Evolutionary conservation across 2,113 vertebrate species (phyloP).

Genomic region (Heterotis niloticus): DNA sequence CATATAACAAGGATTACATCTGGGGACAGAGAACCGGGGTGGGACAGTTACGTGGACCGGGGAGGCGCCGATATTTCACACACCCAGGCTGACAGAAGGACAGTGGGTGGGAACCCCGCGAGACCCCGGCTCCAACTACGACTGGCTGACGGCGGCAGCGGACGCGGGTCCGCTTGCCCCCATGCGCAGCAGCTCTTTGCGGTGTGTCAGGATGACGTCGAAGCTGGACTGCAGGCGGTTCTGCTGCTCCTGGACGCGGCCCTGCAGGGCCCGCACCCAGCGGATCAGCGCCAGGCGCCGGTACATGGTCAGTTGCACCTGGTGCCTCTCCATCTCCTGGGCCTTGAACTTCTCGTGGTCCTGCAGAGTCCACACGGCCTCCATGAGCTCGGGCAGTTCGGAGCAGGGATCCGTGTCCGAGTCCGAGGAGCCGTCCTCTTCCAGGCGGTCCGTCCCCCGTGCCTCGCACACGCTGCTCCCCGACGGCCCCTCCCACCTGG

Average conservation of each 20-base stretch:
- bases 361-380: constrained; percentile 79
- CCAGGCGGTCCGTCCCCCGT: constrained; percentile 6
- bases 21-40: too few relatives aligned
- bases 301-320: constrained; percentile 92
- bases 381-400: constrained; percentile 68
- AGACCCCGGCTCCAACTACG: constrained; percentile 28
- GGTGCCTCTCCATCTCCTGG: constrained; percentile 92
- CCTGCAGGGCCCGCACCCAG: constrained; percentile 87
- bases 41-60: background rate
- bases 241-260: constrained; percentile 83
- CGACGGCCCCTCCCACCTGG: constrained; percentile 34
- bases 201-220: constrained; percentile 88
- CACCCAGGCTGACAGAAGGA: background rate
- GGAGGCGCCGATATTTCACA: background rate
- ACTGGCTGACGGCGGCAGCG: constrained; percentile 60
- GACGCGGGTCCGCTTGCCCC: constrained; percentile 39
- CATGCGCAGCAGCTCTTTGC: constrained; percentile 87
- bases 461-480: background rate
- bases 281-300: constrained; percentile 87
- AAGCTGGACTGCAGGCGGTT: constrained; percentile 90
- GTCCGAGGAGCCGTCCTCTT: constrained; percentile 48
- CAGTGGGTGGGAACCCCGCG: too few relatives aligned
- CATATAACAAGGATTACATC: background rate
- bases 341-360: constrained; percentile 90
- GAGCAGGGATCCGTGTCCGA: constrained; percentile 45